Evolutionary conservation across 2,797 vertebrate species (phyloP).

Genomic region (Linurgus olivaceus): DNA sequence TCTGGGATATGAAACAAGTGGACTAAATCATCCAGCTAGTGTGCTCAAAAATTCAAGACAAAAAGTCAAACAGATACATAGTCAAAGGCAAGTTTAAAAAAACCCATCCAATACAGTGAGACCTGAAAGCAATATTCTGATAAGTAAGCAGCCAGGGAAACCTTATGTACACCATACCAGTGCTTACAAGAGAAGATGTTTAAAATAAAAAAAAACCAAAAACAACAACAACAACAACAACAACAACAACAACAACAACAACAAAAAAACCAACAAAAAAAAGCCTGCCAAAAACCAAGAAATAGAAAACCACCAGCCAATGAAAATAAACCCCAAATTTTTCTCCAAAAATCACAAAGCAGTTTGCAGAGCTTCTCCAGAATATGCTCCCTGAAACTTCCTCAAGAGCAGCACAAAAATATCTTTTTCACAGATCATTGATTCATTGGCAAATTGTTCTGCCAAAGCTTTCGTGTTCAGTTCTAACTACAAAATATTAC

Average conservation of each 20-base stretch:
- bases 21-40: neutral
- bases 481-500: neutral
- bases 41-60: neutral
- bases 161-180: neutral
- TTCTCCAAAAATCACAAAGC: neutral
- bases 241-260: accelerated
- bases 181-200: neutral
- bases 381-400: neutral
- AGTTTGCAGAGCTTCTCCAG: neutral
- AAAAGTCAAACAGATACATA: neutral
- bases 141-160: neutral
- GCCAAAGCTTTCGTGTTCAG: neutral
- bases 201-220: neutral
- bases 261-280: too few relatives aligned
- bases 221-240: accelerated
- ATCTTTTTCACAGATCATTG: neutral
- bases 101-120: neutral
- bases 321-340: neutral
- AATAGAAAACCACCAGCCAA: neutral
- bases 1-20: neutral
- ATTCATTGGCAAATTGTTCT: neutral
- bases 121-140: neutral
- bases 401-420: neutral
- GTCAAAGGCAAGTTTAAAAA: neutral
- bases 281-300: too few relatives aligned